Evolutionary conservation across 2,888 invertebrate genomes (phyloP).

Genomic region (Hesperia comma): DNA sequence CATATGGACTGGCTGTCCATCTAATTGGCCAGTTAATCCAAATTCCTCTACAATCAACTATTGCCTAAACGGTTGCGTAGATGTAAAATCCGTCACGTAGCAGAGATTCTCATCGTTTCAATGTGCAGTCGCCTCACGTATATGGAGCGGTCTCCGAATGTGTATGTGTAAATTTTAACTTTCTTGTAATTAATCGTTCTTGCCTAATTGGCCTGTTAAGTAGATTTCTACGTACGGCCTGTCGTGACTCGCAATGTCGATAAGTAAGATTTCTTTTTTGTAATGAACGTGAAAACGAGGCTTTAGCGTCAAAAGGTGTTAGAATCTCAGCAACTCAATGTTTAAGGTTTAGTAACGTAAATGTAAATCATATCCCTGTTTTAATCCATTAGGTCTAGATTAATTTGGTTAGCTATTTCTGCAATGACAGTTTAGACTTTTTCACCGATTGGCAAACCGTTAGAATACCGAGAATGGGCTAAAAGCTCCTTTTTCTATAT

Average conservation of each 20-base stretch:
- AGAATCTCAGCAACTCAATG: background rate
- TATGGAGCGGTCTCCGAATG: constrained; percentile 58
- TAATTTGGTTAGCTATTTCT: background rate
- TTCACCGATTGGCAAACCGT: no score
- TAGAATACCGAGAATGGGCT: no score
- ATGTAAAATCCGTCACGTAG: constrained; percentile 32
- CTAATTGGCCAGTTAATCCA: constrained; percentile 16
- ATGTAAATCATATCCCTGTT: constrained; percentile 1
- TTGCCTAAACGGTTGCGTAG: constrained; percentile 18
- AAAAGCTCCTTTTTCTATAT: no score
- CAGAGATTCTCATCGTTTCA: constrained; percentile 26
- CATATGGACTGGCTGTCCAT: background rate
- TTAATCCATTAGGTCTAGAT: background rate
- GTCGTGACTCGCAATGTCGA: constrained; percentile 26
- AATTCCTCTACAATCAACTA: constrained; percentile 12
- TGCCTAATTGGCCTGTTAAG: constrained; percentile 51
- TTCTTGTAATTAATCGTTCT: constrained; percentile 62
- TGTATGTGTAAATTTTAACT: constrained; percentile 67
- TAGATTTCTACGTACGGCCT: constrained; percentile 38
- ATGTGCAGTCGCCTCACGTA: constrained; percentile 60
- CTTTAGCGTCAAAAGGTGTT: background rate
- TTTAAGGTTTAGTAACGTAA: background rate
- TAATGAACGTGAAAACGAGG: background rate
- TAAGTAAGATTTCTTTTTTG: background rate
- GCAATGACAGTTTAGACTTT: no score